A percentile compares a stretch with the other conserved stretches of the same genome.
These are phyloP conservation scores for Oostethus manadensis DNA, from an alignment of 2,113 vertebrate species.

Conservation along the genomic window DNA sequence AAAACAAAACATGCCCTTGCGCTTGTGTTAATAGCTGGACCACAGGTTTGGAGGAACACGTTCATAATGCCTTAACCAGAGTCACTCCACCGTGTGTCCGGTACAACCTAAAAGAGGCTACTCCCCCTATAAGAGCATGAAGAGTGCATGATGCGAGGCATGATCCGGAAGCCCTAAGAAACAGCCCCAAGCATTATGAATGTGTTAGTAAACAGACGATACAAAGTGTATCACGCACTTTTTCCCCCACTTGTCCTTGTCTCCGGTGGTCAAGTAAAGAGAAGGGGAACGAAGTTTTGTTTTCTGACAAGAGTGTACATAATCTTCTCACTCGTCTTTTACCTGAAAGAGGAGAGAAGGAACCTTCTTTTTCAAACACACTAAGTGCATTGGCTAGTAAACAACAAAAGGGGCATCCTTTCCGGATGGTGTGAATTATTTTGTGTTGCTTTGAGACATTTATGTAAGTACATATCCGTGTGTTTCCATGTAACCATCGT, in stretches of 20 bases:
- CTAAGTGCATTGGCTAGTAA: conserved; percentile 53
- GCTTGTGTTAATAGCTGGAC: conserved; percentile 32
- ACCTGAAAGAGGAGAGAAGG: conserved; percentile 49
- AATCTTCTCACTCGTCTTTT: conserved; percentile 69
- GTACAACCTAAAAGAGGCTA: conserved; percentile 25
- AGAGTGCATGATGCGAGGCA: conserved; percentile 57
- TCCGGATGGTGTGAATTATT: conserved; percentile 65
- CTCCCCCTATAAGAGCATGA: conserved; percentile 44
- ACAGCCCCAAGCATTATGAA: conserved; percentile 63
- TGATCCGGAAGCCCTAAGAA: conserved; percentile 46
- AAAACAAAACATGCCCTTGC: not conserved
- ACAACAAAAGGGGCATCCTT: conserved; percentile 38
- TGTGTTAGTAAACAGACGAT: conserved; percentile 52
- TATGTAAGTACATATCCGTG: conserved; percentile 72
- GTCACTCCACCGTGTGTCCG: conserved; percentile 34
- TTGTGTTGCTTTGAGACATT: conserved; percentile 55
- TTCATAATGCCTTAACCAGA: conserved; percentile 63
- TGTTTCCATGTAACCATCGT: conserved; percentile 74
- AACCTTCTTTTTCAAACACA: conserved; percentile 18
- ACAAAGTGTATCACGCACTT: conserved; percentile 1
- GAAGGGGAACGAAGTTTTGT: conserved; percentile 51
- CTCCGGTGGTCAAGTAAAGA: no score
- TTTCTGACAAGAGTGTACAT: conserved; percentile 70
- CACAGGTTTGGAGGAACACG: conserved; percentile 47
- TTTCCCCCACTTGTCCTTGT: not conserved